These are phyloP conservation scores for Pasiphila rectangulata DNA, from an alignment of 2,888 invertebrate species.

Conservation along the genomic window DNA sequence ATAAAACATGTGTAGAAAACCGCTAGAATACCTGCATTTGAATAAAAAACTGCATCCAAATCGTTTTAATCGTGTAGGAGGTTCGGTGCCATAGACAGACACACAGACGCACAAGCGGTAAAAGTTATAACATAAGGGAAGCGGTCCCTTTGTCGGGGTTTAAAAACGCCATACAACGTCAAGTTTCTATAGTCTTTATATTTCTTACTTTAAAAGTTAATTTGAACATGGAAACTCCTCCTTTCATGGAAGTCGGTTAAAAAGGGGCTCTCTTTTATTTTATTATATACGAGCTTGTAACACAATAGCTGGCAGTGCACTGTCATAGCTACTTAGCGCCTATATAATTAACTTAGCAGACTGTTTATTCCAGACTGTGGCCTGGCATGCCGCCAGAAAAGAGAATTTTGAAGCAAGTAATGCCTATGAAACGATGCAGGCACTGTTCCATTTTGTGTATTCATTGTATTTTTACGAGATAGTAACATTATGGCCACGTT, in stretches of 20 bases:
- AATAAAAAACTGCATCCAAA: too few species aligned
- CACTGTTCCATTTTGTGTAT: constrained; percentile 34
- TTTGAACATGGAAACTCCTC: too few species aligned
- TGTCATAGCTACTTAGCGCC: constrained; percentile 21
- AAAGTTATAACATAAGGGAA: too few species aligned
- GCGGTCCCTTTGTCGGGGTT: too few species aligned
- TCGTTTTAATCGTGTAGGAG: too few species aligned
- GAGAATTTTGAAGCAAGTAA: constrained; percentile 29
- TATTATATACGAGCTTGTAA: constrained; percentile 7
- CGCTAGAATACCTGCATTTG: too few species aligned
- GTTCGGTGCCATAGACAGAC: too few species aligned
- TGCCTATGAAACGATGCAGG: constrained; percentile 30
- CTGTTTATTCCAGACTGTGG: constrained; percentile 22
- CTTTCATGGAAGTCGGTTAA: neutral
- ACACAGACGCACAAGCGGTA: too few species aligned
- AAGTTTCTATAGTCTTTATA: too few species aligned
- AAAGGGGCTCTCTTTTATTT: neutral
- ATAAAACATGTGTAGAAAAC: too few species aligned
- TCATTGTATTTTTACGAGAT: constrained; percentile 36
- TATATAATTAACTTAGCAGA: constrained; percentile 25
- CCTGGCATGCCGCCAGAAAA: constrained; percentile 29
- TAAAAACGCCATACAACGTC: too few species aligned
- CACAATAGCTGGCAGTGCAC: constrained; percentile 29
- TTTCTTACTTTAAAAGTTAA: too few species aligned
- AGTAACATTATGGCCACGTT: constrained; percentile 31